These are phyloP conservation scores for Lamellibrachia luymesi DNA, from an alignment of 1,140 invertebrate species.

Conservation along the genomic window DNA sequence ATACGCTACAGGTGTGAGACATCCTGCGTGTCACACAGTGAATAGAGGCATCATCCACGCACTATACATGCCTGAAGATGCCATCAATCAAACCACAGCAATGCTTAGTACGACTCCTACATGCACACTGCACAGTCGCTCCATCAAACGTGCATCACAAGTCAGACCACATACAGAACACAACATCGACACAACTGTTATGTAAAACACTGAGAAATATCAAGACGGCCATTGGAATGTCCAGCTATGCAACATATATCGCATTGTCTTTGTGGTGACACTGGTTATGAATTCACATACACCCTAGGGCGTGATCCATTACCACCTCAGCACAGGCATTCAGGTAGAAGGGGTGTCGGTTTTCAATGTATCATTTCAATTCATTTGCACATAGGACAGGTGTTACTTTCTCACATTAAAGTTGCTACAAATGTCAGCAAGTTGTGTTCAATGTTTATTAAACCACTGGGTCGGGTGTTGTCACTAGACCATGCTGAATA, in stretches of 20 bases:
- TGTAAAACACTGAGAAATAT: neutral
- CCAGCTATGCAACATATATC: neutral
- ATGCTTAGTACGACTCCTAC: neutral
- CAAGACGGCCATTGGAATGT: neutral
- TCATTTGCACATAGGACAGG: neutral
- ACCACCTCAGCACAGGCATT: neutral
- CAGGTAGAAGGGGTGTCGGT: neutral
- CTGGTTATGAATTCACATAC: neutral
- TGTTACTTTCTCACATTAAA: neutral
- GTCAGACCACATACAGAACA: neutral
- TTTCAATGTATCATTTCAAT: neutral
- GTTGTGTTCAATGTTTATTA: neutral
- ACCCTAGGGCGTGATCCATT: neutral
- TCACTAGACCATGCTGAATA: no score
- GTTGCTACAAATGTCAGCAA: neutral
- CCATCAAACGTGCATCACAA: neutral
- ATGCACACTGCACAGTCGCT: neutral
- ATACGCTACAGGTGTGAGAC: neutral
- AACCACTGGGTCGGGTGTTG: neutral
- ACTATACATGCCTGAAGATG: neutral
- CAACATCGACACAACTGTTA: neutral
- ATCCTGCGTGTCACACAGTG: neutral
- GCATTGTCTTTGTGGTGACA: neutral
- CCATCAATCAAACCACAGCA: neutral
- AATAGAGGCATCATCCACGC: neutral